Base-by-base conservation (phyloP, 2,797 vertebrate genomes). In the Graptemys geographica region DNA sequence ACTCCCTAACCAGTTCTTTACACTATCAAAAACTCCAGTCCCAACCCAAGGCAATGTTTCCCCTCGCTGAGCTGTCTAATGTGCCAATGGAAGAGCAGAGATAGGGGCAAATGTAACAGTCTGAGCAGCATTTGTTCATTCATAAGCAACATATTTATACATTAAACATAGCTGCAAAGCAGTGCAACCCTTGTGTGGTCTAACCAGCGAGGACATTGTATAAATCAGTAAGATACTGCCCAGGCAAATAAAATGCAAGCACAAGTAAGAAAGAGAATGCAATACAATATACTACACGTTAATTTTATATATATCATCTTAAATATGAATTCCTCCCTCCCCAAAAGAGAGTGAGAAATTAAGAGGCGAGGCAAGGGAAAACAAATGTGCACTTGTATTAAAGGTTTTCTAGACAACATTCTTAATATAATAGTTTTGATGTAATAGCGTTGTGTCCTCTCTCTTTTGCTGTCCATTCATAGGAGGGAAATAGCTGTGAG, bases 101-200 rank as follows among this genome's bases (percentile, higher is more conserved):
- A 53, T 95, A 51, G 95, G 94, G 83, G 96, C 86, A 10, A 27
- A 2, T 0, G 59, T 86, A 94, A 86, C 15, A 21, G 91, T 31
- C 25, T 95, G 56, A 76, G 51, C 9, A 1, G 93, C 0, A 5
- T 59, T 81, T 0, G 76, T 96, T 96, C 96, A 97, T 97, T 97
- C 92, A 92, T 72, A 19, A 95, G 94, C 91, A 81, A 95, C 91
- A 81, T 93, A 92, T 90, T 55, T 87, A 91, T 69, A 33, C 65
- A 83, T 90, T 0, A 3, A 18, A 7, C 90, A 53, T 94, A 97
- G 94, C 94, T 95, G 93, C 3, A 0, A 8, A 59, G 93, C 93
- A 31, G 41, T 0, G 5, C 16, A 5, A 81, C 93, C 23, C 95
- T 95, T 95, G 96, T 83, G 79, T 31, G 13, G 74, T 47, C 87